Base-by-base conservation (phyloP, 2,797 vertebrate genomes). In the Lacerta bilineata region DNA sequence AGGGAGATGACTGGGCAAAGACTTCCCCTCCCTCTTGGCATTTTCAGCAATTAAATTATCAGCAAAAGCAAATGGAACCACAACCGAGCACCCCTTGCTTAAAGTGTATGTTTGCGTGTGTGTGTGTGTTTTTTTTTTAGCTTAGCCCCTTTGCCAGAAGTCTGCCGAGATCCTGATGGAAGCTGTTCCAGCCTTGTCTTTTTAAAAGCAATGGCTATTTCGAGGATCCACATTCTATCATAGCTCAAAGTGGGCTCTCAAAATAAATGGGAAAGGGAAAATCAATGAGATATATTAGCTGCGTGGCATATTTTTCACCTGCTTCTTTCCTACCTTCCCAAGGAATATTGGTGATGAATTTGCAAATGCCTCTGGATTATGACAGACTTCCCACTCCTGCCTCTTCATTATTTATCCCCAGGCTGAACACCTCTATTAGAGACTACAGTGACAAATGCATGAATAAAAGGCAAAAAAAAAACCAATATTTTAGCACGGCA, bases 291-390 rank as follows among this genome's bases (percentile, higher is more conserved):
- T 97, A 96, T 97, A 97, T 97, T 93, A 95, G 95, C 33, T 7
- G 69, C 2, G 0, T 0, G 2, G 83, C 91, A 20, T 89, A 93
- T 96, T 90, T 78, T 89, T 96, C 95, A 96, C 90, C 90, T 20
- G 85, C 91, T 86, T 55, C 77, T 41, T 41, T 81, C n/a, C 71
- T 27, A 55, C 78, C 78, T 89, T 82, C 61, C 71, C n/a, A 4
- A 89, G 91, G 95, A 96, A 95, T 96, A 94, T 93, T 33, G 95
- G 94, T 97, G 97, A 97, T 98, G 97, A 96, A 97, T 97, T 97
- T 97, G 97, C 97, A 97, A 97, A 97, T 94, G 96, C 96, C 69
- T 89, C 94, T 92, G 95, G 94, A 93, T 95, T 95, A 95, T 97
- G 97, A 95, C 97, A 97, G 97, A 94, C 93, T 85, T 94, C 92